Conservation (phyloP, 2,888 invertebrate species). For the Arge pagana region DNA sequence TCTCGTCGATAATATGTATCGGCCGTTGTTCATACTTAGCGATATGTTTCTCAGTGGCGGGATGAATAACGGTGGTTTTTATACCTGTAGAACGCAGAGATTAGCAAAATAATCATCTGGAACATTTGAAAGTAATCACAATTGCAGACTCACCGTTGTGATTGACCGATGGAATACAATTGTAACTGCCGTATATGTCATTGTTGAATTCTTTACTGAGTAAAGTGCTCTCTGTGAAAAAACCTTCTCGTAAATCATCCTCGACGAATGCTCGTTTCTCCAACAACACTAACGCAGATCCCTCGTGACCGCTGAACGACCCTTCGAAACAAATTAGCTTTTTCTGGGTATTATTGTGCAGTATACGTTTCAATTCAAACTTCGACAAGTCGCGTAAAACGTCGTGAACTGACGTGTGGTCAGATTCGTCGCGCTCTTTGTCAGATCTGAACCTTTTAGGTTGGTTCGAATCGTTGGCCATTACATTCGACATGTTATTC, state of each 20-base stretch:
- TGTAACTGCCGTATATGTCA: slow-evolving; percentile 84
- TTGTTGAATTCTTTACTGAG: slow-evolving; percentile 73
- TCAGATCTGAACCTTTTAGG: too few relatives aligned
- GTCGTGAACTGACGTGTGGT: too few relatives aligned
- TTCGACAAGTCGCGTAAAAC: slow-evolving; percentile 63
- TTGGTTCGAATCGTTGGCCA: too few relatives aligned
- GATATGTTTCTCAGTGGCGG: slow-evolving; percentile 92
- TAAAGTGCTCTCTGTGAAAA: slow-evolving; percentile 66
- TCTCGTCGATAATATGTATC: slow-evolving; percentile 80
- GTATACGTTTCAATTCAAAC: slow-evolving; percentile 70
- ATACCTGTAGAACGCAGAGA: slow-evolving; percentile 73
- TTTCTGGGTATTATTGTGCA: slow-evolving; percentile 73
- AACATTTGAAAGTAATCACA: slow-evolving; percentile 9
- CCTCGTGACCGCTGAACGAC: slow-evolving; percentile 64
- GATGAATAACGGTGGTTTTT: slow-evolving; percentile 88
- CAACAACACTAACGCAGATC: slow-evolving; percentile 73
- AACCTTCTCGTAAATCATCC: slow-evolving; percentile 65
- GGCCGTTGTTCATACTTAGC: slow-evolving; percentile 81
- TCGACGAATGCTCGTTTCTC: slow-evolving; percentile 83
- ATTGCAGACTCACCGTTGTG: slow-evolving; percentile 66
- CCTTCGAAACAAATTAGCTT: slow-evolving; percentile 77
- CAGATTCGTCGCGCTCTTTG: too few relatives aligned
- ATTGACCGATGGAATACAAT: slow-evolving; percentile 67
- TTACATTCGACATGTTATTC: too few relatives aligned
- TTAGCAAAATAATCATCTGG: slow-evolving; percentile 11